Evolutionary conservation across 2,113 vertebrate species (phyloP).

Genomic region (Gambusia holbrooki): DNA sequence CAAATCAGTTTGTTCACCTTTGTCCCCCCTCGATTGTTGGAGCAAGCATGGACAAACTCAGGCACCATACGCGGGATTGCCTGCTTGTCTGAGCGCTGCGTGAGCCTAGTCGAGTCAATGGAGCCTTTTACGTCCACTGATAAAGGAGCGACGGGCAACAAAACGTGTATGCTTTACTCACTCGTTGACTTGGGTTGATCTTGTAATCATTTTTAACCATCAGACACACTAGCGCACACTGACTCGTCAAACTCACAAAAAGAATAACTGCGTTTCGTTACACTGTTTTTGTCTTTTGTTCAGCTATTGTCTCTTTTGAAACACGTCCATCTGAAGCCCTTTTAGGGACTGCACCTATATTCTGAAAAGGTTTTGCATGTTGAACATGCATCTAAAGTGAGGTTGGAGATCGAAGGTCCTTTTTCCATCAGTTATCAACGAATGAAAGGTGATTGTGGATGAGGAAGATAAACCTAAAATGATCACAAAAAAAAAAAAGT

Average conservation of each 20-base stretch:
- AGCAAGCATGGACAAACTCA: conserved; percentile 68
- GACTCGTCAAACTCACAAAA: conserved; percentile 10
- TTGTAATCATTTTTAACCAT: conserved; percentile 45
- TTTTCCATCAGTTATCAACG: background rate
- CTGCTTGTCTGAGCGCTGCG: conserved; percentile 60
- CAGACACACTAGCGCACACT: conserved; percentile 28
- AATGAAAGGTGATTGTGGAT: too few relatives aligned
- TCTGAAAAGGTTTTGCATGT: background rate
- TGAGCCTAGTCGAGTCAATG: conserved; percentile 64
- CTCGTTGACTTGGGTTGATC: conserved; percentile 65
- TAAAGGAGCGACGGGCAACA: conserved; percentile 71
- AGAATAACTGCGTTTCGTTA: conserved; percentile 1
- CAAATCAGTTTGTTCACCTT: conserved; percentile 78
- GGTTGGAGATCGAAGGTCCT: background rate
- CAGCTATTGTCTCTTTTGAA: too few relatives aligned
- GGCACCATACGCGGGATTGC: conserved; percentile 54
- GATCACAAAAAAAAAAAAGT: background rate
- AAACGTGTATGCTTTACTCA: conserved; percentile 67
- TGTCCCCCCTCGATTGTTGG: conserved; percentile 67
- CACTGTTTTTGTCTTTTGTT: conserved; percentile 9
- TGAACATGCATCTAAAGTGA: background rate
- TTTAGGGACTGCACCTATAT: background rate
- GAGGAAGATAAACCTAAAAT: background rate
- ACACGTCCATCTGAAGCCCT: too few relatives aligned
- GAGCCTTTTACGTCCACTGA: conserved; percentile 66